Conservation (phyloP, 2,113 vertebrate species). For the Gavialis gangeticus region DNA sequence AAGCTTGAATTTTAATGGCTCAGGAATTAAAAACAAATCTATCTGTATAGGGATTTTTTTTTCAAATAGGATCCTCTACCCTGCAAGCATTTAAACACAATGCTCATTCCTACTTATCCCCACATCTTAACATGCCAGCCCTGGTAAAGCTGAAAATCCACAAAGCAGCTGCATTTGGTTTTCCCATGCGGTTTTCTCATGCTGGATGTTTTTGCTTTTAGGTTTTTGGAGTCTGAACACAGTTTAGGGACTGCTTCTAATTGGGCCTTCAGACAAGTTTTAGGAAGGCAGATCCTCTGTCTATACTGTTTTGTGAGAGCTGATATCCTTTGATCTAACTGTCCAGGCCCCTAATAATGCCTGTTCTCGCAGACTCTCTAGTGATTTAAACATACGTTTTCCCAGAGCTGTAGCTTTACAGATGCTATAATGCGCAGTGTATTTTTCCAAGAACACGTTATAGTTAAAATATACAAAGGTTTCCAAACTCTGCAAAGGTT, state of each 20-base stretch:
- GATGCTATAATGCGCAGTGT: no score
- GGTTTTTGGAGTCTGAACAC: no score
- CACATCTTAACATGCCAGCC: background rate
- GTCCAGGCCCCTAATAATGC: fast-evolving
- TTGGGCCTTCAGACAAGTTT: no score
- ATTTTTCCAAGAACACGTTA: no score
- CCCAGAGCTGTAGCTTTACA: no score
- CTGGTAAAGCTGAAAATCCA: background rate
- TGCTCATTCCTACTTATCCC: background rate
- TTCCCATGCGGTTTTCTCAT: background rate
- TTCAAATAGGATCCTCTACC: background rate
- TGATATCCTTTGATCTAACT: no score
- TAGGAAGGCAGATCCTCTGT: no score
- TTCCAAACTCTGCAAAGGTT: background rate
- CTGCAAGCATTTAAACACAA: background rate
- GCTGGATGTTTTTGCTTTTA: no score
- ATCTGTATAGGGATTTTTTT: background rate
- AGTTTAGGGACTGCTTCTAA: no score
- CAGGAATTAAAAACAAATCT: background rate
- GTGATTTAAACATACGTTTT: background rate
- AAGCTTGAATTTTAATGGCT: background rate
- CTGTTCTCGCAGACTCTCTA: background rate
- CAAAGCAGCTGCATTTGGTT: background rate
- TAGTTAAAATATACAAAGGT: no score
- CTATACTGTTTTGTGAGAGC: no score